Base-by-base conservation (phyloP, 2,888 invertebrate genomes). In the Temnothorax unifasciatus region DNA sequence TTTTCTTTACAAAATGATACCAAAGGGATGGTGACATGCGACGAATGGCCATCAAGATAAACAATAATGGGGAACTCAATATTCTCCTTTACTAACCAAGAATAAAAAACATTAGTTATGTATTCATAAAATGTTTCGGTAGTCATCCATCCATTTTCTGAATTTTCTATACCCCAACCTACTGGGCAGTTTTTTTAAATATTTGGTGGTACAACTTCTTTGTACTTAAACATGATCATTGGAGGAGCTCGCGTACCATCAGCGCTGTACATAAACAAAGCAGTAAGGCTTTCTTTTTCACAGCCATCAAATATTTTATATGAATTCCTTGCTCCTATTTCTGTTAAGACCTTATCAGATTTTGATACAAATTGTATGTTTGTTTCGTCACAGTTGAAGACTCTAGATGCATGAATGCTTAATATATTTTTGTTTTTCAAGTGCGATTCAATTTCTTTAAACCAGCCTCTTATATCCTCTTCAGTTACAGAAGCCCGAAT, bases 321-420 rank as follows among this genome's bases (percentile, higher is more conserved):
- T n/a, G 44, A 44, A 44, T 44, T 54, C 21, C 54, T 8, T 6
- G n/a, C 54, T 54, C 54, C n/a, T 54, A 8, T 54, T 54, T 9
- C n/a, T 54, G 54, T 54, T n/a, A 54, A 54, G n/a, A 54, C 54
- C 3, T 29, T 54, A n/a, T 54, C 21, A 15, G n/a, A 54, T n/a
- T 54, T n/a, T n/a, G n/a, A 8, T 54, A 54, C 18, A n/a, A 54
- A n/a, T n/a, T 54, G 54, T 8, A 54, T 54, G 3, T n/a, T 54
- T 54, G 54, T 54, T 54, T 54, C n/a, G 54, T 54, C 54, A n/a
- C 54, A 54, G 54, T 54, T 54, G n/a, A 54, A 54, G n/a, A n/a
- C 3, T n/a, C 54, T 54, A 9, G 54, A 54, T 54, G n/a, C 3
- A 15, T 54, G 8, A 15, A 54, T 54, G n/a, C n/a, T 54, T 54